Evolutionary conservation across 2,888 invertebrate species (phyloP), one percentile per base, ranked within the genome.

Genomic region (Idaea aversata): DNA sequence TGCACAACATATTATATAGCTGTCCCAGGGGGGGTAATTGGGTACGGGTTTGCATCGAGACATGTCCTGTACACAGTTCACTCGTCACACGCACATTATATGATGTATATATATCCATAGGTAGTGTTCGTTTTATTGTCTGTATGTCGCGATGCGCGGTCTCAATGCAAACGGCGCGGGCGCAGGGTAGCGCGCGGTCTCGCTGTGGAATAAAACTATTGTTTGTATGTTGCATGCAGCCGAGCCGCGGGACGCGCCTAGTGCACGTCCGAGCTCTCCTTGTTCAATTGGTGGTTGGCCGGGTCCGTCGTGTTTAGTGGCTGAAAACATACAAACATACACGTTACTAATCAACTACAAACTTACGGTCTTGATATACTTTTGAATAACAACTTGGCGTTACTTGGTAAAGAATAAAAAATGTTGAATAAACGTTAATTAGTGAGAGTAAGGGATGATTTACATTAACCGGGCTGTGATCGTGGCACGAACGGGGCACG

Each of bases 231-330:
- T 72, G 77, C 70, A 73, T 72, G 78, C 75, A 76, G 85, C 87
- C 86, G 87, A 85, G 85, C 82, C 87, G 65, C 59, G 57, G 47
- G 38, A 34, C 74, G 62, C 77, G 80, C 83, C 88, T 92, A 96
- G 95, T 96, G 96, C 91, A 96, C 96, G 94, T 97, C 97, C 83
- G 96, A 96, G 88, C 96, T 95, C 94, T 97, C 97, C 88, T 96
- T 96, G 77, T 72, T 83, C 89, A 96, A 92, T 93, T 96, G 96
- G 93, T 96, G 97, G 93, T 96, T 97, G 88, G 96, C 96, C 91
- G 96, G 96, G 93, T 97, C 97, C 87, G 96, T 95, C 86, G 96
- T 95, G 94, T 95, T 96, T 93, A 96, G 95, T 85, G 97, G 96
- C 96, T 96, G 94, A 59, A 93, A 94, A 74, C 71, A 83, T 76